Evolutionary conservation across 2,113 vertebrate genomes (phyloP).

Genomic region (Chaenogobius annularis): DNA sequence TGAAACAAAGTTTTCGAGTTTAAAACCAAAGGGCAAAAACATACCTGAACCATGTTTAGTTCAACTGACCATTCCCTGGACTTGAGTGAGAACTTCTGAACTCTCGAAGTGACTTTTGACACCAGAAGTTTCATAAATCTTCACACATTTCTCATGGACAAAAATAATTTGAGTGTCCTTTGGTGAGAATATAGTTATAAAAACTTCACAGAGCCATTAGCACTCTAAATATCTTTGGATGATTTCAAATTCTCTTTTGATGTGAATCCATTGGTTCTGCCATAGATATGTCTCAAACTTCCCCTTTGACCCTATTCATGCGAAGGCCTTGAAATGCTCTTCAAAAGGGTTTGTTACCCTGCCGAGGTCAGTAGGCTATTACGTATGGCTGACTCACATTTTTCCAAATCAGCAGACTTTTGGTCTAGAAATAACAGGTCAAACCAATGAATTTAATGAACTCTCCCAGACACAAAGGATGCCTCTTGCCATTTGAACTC

Average conservation of each 20-base stretch:
- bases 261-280: slow-evolving; percentile 82
- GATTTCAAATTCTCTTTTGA: slow-evolving; percentile 79
- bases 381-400: slow-evolving; percentile 88
- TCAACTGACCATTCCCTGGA: background rate
- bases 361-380: slow-evolving; percentile 83
- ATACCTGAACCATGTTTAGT: background rate
- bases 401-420: slow-evolving; percentile 98
- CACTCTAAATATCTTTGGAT: slow-evolving; percentile 75
- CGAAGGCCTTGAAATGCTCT: slow-evolving; percentile 81
- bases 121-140: slow-evolving; percentile 9
- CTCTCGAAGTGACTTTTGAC: slow-evolving; percentile 7
- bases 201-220: slow-evolving; percentile 41
- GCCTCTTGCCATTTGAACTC: slow-evolving; percentile 97
- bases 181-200: slow-evolving; percentile 27
- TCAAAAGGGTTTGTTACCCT: slow-evolving; percentile 81
- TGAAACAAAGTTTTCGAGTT: background rate
- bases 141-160: slow-evolving; percentile 17
- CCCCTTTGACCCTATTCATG: slow-evolving; percentile 71
- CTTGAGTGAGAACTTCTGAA: slow-evolving; percentile 6
- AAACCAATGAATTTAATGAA: slow-evolving; percentile 99
- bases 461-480: slow-evolving; percentile 89
- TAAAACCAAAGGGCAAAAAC: background rate
- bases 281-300: slow-evolving; percentile 77
- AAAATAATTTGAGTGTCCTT: slow-evolving; percentile 30
- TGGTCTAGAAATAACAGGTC: slow-evolving; percentile 97